Base-by-base conservation (phyloP, 2,888 invertebrate genomes). In the Idaea aversata region DNA sequence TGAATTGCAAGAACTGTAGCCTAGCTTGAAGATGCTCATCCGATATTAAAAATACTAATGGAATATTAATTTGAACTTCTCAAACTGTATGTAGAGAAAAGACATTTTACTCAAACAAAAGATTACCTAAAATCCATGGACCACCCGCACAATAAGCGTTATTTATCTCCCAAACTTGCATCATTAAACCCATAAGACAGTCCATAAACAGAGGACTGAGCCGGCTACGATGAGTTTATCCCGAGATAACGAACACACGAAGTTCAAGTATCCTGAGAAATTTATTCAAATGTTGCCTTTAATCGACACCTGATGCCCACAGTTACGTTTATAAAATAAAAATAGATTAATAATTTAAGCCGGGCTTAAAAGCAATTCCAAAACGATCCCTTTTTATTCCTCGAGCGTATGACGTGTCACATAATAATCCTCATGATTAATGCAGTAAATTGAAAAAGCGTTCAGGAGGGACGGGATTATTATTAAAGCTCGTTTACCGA, bases 201-300 rank as follows among this genome's bases (percentile, higher is more conserved):
- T 75, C 75, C 71, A 75, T 76, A 77, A 75, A 75, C 74, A 78
- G 74, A 73, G 70, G 72, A 70, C 72, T 67, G 72, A 72, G 68
- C 69, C 65, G 71, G 75, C 65, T 72, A 68, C 73, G 72, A 67
- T 72, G 47, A 47, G 71, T 68, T 70, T 75, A 70, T 68, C 67
- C 70, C 64, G 66, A 65, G 75, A 75, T 77, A 77, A 74, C 71
- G 71, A 25, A 67, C 66, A 70, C 67, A 62, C 59, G 60, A 34
- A 36, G 65, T 65, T 72, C 69, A 68, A 74, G 72, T 75, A 68
- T 72, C 64, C 66, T 74, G 72, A 68, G 72, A 73, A 74, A 73
- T 73, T 66, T 65, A 72, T 73, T 67, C 58, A 57, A 74, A 69
- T 65, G 64, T 35, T 57, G 61, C 61, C 68, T 47, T 62, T 67